Evolutionary conservation across 2,888 invertebrate genomes (phyloP).

Genomic region (Amphipoea lucens): DNA sequence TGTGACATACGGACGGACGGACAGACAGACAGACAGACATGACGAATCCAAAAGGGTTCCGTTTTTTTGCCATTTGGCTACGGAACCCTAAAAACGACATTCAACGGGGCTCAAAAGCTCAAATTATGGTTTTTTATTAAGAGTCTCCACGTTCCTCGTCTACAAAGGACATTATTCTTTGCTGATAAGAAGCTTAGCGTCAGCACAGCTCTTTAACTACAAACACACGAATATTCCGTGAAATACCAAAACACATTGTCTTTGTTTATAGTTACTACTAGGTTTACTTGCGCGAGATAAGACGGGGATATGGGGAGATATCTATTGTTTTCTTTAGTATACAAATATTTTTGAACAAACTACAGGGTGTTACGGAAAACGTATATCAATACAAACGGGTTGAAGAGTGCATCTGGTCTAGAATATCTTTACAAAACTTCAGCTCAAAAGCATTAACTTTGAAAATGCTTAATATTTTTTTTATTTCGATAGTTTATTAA

Average conservation of each 20-base stretch:
- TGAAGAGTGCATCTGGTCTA: no score
- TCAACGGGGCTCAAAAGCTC: background rate
- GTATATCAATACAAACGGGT: no score
- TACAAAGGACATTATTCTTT: conserved; percentile 43
- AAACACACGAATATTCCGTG: conserved; percentile 23
- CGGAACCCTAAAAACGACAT: no score
- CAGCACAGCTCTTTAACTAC: conserved; percentile 28
- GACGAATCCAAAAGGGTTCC: no score
- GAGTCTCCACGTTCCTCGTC: background rate
- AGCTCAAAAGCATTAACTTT: no score
- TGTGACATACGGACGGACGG: no score
- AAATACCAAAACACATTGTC: conserved; percentile 31
- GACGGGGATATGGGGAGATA: background rate
- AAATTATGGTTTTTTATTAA: background rate
- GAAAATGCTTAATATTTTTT: no score
- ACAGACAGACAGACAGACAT: no score
- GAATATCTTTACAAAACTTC: background rate
- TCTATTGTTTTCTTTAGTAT: background rate
- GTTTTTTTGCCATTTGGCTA: no score
- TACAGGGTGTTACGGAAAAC: background rate
- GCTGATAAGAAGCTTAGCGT: conserved; percentile 45
- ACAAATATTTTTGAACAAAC: background rate
- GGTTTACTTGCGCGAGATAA: conserved; percentile 21
- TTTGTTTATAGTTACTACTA: conserved; percentile 20
- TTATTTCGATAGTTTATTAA: no score